Conservation (phyloP, 2,888 invertebrate genomes). For the Caenorhabditis uteleia region DNA sequence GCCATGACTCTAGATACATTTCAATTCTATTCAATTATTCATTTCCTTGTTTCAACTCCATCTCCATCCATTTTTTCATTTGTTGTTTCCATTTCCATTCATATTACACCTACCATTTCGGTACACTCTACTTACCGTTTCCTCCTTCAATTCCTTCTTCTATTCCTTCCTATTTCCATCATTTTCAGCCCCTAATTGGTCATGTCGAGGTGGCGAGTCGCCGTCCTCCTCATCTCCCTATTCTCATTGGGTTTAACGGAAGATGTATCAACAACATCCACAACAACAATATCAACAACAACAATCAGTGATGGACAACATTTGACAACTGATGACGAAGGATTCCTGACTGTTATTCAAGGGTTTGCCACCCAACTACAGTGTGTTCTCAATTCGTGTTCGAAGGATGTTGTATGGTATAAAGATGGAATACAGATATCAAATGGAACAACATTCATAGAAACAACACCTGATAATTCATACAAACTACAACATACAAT, state of each 20-base stretch:
- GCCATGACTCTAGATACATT: too few species aligned
- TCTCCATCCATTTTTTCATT: too few species aligned
- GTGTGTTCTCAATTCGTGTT: slow-evolving; percentile 62
- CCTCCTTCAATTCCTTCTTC: too few species aligned
- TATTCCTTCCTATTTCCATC: slow-evolving; percentile 10
- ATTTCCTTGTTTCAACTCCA: too few species aligned
- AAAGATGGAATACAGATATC: slow-evolving; percentile 64
- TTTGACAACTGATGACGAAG: slow-evolving; percentile 49
- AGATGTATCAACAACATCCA: slow-evolving; percentile 8
- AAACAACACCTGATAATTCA: slow-evolving; percentile 46
- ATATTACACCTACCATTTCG: too few species aligned
- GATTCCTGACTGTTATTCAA: slow-evolving; percentile 61
- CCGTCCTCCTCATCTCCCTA: slow-evolving; percentile 21
- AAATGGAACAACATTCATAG: slow-evolving; percentile 59
- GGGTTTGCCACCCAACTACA: slow-evolving; percentile 66
- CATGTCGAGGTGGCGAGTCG: slow-evolving; percentile 18
- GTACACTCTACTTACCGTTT: too few species aligned
- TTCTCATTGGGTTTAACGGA: slow-evolving; percentile 2
- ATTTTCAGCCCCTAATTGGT: slow-evolving; percentile 9
- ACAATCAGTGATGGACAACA: slow-evolving; percentile 25
- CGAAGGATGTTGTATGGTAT: slow-evolving; percentile 57
- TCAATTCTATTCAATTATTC: too few species aligned
- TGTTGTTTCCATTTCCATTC: too few species aligned
- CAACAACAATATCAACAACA: slow-evolving; percentile 1
- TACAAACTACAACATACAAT: slow-evolving; percentile 58